These are phyloP conservation scores for Drosophila pullipes DNA, from an alignment of 2,888 invertebrate genomes.

Conservation along the genomic window DNA sequence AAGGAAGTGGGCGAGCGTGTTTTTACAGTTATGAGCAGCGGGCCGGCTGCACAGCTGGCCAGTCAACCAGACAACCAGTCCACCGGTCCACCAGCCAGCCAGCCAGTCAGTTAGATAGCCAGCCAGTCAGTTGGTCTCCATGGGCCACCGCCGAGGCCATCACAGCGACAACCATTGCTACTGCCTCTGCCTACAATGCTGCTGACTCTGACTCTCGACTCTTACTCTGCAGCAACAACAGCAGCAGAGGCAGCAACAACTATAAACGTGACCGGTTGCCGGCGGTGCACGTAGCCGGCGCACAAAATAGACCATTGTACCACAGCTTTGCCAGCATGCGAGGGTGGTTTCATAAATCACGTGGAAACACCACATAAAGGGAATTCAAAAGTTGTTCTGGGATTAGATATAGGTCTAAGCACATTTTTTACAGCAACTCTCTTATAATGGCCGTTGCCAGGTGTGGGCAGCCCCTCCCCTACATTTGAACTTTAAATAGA, in stretches of 20 bases:
- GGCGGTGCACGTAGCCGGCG: slow-evolving; percentile 52
- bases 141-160: slow-evolving; percentile 38
- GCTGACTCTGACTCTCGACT: slow-evolving; percentile 19
- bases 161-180: slow-evolving; percentile 13
- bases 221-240: slow-evolving; percentile 14
- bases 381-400: not conserved
- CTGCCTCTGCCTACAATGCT: slow-evolving; percentile 18
- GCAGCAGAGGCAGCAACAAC: slow-evolving; percentile 28
- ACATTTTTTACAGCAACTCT: not conserved
- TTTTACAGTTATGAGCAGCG: slow-evolving; percentile 78
- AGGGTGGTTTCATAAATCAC: slow-evolving; percentile 30
- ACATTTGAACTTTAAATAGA: not conserved
- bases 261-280: slow-evolving; percentile 77
- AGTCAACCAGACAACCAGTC: slow-evolving; percentile 31
- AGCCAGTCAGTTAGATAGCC: not conserved
- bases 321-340: slow-evolving; percentile 30
- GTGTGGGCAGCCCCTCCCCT: not conserved
- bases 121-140: slow-evolving; percentile 37
- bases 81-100: slow-evolving; percentile 23
- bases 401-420: too few species aligned
- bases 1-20: slow-evolving; percentile 82
- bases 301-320: slow-evolving; percentile 59
- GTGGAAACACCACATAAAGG: not conserved
- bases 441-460: not conserved
- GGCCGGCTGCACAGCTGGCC: slow-evolving; percentile 66